Evolutionary conservation across 2,797 vertebrate species (phyloP).

Genomic region (Peromyscus nudipes): DNA sequence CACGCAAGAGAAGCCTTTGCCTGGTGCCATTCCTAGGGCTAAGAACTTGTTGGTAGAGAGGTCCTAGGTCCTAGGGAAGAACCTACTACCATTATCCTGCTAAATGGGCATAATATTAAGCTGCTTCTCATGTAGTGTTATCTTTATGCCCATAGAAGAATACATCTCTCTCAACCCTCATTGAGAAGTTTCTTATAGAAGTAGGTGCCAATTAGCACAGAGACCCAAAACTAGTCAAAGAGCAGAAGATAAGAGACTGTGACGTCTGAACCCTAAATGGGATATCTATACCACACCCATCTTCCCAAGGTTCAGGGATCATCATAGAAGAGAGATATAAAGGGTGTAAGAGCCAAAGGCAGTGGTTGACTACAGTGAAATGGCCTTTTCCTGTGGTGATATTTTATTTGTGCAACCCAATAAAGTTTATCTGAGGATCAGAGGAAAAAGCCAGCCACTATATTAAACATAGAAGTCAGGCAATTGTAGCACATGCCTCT

Average conservation of each 20-base stretch:
- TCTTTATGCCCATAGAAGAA: not conserved
- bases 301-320: not conserved
- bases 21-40: not conserved
- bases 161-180: not conserved
- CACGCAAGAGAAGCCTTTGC: not conserved
- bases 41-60: not conserved
- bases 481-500: too few relatives aligned
- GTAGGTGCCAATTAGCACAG: not conserved
- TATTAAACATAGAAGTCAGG: too few relatives aligned
- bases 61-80: not conserved
- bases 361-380: not conserved
- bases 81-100: not conserved
- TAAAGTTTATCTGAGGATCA: too few relatives aligned
- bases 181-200: not conserved
- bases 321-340: not conserved
- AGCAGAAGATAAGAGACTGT: not conserved
- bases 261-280: not conserved
- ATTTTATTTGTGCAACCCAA: too few relatives aligned
- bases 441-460: too few relatives aligned
- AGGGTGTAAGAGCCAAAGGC: not conserved
- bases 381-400: not conserved
- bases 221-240: not conserved
- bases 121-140: not conserved
- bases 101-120: not conserved
- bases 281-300: not conserved